Evolutionary conservation across 2,113 vertebrate species (phyloP).

Genomic region (Odocoileus virginianus): DNA sequence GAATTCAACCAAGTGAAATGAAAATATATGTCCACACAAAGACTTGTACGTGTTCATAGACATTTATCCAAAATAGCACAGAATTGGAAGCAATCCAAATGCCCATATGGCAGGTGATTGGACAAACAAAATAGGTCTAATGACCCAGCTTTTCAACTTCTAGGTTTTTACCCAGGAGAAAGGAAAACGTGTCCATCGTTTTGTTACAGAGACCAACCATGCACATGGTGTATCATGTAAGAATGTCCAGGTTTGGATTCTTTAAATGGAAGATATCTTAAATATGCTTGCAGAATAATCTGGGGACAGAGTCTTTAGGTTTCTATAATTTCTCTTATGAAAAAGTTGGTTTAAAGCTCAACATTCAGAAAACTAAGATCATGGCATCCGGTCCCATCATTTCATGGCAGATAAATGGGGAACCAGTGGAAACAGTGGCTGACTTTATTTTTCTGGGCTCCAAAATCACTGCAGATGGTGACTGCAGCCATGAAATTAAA

Average conservation of each 20-base stretch:
- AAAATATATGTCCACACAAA: neutral
- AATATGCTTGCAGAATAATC: neutral
- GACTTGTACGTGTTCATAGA: neutral
- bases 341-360: too few species aligned
- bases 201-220: neutral
- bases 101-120: neutral
- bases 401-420: too few species aligned
- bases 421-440: too few species aligned
- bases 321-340: neutral
- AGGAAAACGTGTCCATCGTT: neutral
- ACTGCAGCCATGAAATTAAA: too few species aligned
- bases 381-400: too few species aligned
- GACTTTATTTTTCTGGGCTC: too few species aligned
- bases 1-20: neutral
- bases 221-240: neutral
- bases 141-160: neutral
- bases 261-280: neutral
- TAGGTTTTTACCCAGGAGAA: neutral
- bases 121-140: neutral
- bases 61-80: neutral
- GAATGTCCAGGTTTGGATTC: neutral
- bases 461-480: too few species aligned
- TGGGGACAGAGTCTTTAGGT: neutral
- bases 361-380: too few species aligned
- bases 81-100: neutral